Percentiles rank a stretch among this genome's conserved stretches.
phyloP scores from a whole-genome alignment of 2,113 vertebrate genomes.

The Leucopternis melanops region DNA sequence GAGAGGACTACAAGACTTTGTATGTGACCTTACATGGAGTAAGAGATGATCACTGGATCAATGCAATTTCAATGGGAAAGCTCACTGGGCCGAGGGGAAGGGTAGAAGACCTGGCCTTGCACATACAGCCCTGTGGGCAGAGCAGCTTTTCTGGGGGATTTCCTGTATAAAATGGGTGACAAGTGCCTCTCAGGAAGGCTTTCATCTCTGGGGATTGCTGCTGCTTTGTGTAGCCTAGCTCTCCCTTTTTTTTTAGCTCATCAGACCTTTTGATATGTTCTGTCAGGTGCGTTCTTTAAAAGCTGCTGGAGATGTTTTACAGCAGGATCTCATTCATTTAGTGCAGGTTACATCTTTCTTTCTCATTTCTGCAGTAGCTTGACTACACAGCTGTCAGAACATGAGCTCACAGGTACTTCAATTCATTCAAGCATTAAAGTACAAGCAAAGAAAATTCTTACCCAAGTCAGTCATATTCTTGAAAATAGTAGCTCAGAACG shows the following conservation, averaged over 20 bases:
- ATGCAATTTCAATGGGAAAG: not conserved
- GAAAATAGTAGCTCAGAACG: not conserved
- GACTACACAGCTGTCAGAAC: not conserved
- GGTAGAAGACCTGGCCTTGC: not conserved
- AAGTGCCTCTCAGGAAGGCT: not conserved
- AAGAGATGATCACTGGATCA: not conserved
- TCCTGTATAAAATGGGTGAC: not conserved
- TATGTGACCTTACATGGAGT: accelerated
- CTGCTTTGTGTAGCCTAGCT: not conserved
- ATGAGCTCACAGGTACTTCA: not conserved
- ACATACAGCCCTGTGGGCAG: not conserved
- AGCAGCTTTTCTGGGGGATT: not conserved
- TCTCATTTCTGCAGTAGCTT: not conserved
- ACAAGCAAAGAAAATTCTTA: not conserved
- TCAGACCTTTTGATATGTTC: not conserved
- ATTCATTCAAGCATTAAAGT: not conserved
- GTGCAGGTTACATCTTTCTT: not conserved
- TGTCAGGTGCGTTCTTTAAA: not conserved
- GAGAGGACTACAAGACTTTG: not conserved
- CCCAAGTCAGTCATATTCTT: not conserved
- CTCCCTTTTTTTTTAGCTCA: not conserved
- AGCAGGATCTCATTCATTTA: not conserved
- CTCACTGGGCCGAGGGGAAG: not conserved
- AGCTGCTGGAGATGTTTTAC: not conserved
- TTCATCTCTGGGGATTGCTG: not conserved